A percentile compares a stretch with the other conserved stretches of the same genome.
phyloP scores from a whole-genome alignment of 2,888 invertebrate species.

The Priocnemis perturbator region DNA sequence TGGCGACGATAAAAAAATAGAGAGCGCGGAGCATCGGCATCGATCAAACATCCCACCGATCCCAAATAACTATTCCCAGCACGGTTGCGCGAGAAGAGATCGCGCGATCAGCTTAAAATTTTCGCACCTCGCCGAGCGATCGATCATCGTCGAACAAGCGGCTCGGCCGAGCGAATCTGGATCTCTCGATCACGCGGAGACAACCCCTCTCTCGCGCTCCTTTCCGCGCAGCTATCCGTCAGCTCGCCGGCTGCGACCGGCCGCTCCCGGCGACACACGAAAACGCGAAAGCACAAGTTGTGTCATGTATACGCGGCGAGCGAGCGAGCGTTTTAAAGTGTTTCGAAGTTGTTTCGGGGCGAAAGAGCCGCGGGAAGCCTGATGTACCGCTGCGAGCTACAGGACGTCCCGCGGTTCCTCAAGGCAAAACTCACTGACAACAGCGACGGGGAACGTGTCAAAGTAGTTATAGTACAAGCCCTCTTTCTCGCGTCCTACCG shows the following conservation, averaged over 20 bases:
- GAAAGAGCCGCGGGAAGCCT: slow-evolving; percentile 52
- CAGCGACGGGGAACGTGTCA: slow-evolving; percentile 72
- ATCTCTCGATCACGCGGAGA: too few relatives aligned
- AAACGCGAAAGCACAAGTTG: too few relatives aligned
- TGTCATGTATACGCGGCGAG: too few relatives aligned
- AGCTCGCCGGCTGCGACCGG: too few relatives aligned
- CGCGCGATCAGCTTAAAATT: neutral
- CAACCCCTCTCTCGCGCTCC: too few relatives aligned
- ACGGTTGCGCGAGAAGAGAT: neutral
- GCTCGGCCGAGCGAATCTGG: too few relatives aligned
- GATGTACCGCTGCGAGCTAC: slow-evolving; percentile 61
- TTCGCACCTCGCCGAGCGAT: slow-evolving; percentile 3
- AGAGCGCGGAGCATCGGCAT: neutral
- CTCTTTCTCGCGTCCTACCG: slow-evolving; percentile 45
- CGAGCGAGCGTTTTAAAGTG: slow-evolving; percentile 40
- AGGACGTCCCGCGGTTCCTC: slow-evolving; percentile 69
- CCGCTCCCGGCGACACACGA: too few relatives aligned
- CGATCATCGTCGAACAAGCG: slow-evolving; percentile 8
- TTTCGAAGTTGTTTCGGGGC: slow-evolving; percentile 43
- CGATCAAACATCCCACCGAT: too few relatives aligned
- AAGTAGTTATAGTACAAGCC: slow-evolving; percentile 68
- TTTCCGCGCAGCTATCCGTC: too few relatives aligned
- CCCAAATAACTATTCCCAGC: neutral
- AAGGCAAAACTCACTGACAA: slow-evolving; percentile 67
- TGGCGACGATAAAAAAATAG: neutral